Base-by-base conservation (phyloP, 92 coral and sea anemone species). In the Scolanthus callimorphus region DNA sequence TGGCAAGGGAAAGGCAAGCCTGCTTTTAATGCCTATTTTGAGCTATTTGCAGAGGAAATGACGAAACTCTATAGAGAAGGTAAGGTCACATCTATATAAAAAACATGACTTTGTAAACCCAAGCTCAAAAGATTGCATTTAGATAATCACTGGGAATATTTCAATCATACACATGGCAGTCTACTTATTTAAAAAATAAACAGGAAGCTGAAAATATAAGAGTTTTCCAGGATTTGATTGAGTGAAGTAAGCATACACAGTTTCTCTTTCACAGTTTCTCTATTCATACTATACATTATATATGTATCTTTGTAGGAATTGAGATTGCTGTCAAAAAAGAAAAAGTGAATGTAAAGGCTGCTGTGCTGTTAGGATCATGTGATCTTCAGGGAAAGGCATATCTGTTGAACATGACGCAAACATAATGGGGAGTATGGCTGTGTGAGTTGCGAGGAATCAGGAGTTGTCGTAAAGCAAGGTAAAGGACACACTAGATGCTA, bases 361-460 rank as follows among this genome's bases (percentile, higher is more conserved):
- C 79, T 3, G 75, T 71, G 0, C 2, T 79, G 9, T 60, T 79
- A 9, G 79, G 79, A 0, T 57, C 76, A 17, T 24, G 59, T 29
- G 75, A 79, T 38, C 34, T 79, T n/a, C 85, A 79, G 29, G 85
- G 79, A 1, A 79, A 79, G 27, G 70, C 75, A 11, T 71, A 71
- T n/a, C 37, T 71, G 0, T 6, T 51, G 17, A 17, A 51, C 11
- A 71, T 71, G 78, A 51, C 78, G 3, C 78, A n/a, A 71, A 24
- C 78, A 71, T 17, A 71, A 60, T 71, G 78, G 69, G 0, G 54
- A 50, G 39, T 4, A 39, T 60, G 69, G 78, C 0, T 76, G 83
- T 12, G 31, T 76, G 0, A 49, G 69, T 1, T 76, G 83, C 47
- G 69, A 51, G 20, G 83, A 66, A 24, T 62, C 46, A 17, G 83